Evolutionary conservation across 2,113 vertebrate species (phyloP).

Genomic region (Columba livia): DNA sequence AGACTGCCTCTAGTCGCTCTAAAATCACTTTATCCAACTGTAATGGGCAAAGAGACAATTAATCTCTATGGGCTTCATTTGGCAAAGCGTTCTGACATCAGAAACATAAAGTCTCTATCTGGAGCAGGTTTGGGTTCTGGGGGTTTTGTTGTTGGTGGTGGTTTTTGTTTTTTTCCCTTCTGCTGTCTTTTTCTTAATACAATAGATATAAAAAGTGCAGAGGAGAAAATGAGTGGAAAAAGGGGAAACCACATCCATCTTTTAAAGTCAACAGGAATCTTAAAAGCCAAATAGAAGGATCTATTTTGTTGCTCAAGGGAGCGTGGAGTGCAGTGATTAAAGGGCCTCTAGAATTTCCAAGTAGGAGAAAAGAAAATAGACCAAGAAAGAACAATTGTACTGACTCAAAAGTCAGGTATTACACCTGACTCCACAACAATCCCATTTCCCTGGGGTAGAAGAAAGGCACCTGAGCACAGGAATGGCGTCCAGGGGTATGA

Average conservation of each 20-base stretch:
- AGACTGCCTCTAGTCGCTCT: conserved; percentile 29
- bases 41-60: conserved; percentile 18
- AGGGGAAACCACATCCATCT: neutral
- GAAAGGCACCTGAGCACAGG: neutral
- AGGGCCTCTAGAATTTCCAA: neutral
- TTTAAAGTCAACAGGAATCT: neutral
- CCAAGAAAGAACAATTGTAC: neutral
- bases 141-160: no score
- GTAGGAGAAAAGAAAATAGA: neutral
- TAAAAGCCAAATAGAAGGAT: neutral
- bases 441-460: neutral
- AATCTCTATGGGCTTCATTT: neutral
- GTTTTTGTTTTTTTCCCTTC: neutral
- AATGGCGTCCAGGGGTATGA: neutral
- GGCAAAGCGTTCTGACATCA: neutral
- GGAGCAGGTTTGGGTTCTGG: neutral
- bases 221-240: neutral
- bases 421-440: neutral
- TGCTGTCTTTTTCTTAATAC: neutral
- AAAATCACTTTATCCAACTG: conserved; percentile 16
- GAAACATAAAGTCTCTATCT: neutral
- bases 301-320: neutral
- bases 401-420: neutral
- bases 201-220: neutral
- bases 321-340: neutral